Conservation (phyloP, 2,113 vertebrate species). For the Oncorhynchus keta region DNA sequence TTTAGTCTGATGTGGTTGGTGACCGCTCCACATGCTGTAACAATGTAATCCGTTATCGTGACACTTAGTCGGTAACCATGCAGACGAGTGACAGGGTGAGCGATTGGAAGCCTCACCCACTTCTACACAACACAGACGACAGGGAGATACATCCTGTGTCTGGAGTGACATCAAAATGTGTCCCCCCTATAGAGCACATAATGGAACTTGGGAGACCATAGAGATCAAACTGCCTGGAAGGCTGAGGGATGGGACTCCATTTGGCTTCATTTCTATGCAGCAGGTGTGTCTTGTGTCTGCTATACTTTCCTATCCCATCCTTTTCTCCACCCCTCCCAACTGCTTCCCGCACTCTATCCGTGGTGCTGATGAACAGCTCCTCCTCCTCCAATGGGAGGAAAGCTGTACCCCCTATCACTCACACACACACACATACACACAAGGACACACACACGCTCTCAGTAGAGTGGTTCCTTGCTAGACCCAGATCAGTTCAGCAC, state of each 20-base stretch:
- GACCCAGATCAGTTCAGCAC: no score
- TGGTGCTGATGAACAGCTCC: neutral
- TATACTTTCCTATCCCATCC: neutral
- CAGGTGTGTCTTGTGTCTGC: neutral
- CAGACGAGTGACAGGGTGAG: constrained; percentile 56
- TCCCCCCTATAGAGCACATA: neutral
- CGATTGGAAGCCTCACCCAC: constrained; percentile 26
- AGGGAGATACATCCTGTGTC: neutral
- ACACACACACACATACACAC: neutral
- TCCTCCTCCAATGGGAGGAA: neutral
- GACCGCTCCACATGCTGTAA: constrained; percentile 56
- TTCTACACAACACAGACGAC: neutral
- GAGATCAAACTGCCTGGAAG: neutral
- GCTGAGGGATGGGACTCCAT: no score
- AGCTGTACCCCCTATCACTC: neutral
- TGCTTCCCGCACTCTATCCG: neutral
- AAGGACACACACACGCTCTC: neutral
- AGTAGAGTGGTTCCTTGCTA: constrained; percentile 10
- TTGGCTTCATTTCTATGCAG: neutral
- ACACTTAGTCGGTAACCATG: constrained; percentile 62
- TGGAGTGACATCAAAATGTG: neutral
- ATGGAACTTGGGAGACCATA: neutral
- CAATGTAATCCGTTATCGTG: constrained; percentile 62
- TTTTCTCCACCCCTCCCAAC: neutral
- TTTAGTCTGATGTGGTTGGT: constrained; percentile 41